Base-by-base conservation (phyloP, 2,888 invertebrate genomes). In the Watsonalla binaria region DNA sequence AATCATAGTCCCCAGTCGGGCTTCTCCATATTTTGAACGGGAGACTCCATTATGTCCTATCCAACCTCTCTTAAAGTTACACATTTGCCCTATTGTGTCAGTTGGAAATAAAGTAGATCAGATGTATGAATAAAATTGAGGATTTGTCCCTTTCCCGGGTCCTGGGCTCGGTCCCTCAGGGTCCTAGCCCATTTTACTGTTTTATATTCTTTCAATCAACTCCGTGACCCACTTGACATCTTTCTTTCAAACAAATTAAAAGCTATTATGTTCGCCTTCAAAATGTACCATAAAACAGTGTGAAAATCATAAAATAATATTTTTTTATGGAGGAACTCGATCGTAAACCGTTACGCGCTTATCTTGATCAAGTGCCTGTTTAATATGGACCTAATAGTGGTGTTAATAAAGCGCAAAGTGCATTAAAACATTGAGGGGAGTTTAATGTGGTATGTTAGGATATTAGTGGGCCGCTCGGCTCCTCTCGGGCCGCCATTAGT, bases 261-360 rank as follows among this genome's bases (percentile, higher is more conserved):
- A 14, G 37, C 48, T n/a, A 48, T 9, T 35, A 37, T 14, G 9
- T 37, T 33, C 37, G 35, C 37, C 37, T 39, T 9, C 37, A 37
- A 37, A 39, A 39, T 37, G 35, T 49, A 49, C 49, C 49, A 49
- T 49, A 39, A 49, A 49, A 49, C n/a, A 37, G 49, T 49, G 49
- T 37, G 37, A 49, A 49, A 14, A 49, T 49, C 49, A 39, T 49
- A 49, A 37, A 49, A 37, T 37, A 49, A 49, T 49, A 48, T 49
- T 49, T 49, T 49, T 49, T 49, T 49, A 49, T 39, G 49, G 37
- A 37, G 49, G 15, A 49, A 49, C 49, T 49, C 15, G 49, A 49
- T 49, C 49, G 49, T 49, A 15, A 49, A 49, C 37, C 15, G 8
- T 49, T 49, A 49, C 15, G 39, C 13, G 37, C 37, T 49, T 49